Evolutionary conservation across 2,888 invertebrate genomes (phyloP).

Genomic region (Tinea semifulvella): DNA sequence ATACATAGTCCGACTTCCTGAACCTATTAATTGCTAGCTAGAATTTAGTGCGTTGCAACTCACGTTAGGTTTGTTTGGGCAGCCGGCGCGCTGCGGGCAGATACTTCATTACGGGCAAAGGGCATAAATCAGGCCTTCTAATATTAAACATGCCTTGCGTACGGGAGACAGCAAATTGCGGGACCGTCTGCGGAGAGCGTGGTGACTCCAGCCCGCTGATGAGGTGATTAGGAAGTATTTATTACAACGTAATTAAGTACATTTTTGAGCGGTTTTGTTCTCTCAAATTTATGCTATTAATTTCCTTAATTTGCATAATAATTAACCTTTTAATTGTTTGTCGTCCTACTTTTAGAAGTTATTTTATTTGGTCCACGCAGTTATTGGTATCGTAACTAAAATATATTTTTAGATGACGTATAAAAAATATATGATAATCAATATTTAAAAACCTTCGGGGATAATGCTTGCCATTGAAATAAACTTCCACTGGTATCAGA

Average conservation of each 20-base stretch:
- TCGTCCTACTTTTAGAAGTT: no score
- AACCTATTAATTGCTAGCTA: conserved; percentile 16
- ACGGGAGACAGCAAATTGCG: conserved; percentile 48
- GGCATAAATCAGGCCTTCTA: conserved; percentile 66
- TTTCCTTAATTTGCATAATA: no score
- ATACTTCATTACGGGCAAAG: conserved; percentile 63
- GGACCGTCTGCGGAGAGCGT: conserved; percentile 34
- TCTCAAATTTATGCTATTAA: no score
- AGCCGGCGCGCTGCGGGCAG: conserved; percentile 27
- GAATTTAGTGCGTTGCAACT: conserved; percentile 16
- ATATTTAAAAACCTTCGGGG: no score
- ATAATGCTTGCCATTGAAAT: no score
- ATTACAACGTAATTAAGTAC: background rate
- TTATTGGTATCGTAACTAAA: no score
- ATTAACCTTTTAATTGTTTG: no score
- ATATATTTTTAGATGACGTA: no score
- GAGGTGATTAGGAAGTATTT: conserved; percentile 24
- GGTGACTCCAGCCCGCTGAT: conserved; percentile 27
- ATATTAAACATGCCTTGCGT: conserved; percentile 66
- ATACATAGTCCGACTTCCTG: conserved; percentile 14
- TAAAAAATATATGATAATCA: no score
- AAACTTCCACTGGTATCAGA: no score
- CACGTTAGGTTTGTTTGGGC: conserved; percentile 15
- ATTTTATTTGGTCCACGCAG: no score
- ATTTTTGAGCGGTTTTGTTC: no score